These are phyloP conservation scores for Trachops cirrhosus DNA, from an alignment of 2,797 vertebrate genomes.

Conservation along the genomic window DNA sequence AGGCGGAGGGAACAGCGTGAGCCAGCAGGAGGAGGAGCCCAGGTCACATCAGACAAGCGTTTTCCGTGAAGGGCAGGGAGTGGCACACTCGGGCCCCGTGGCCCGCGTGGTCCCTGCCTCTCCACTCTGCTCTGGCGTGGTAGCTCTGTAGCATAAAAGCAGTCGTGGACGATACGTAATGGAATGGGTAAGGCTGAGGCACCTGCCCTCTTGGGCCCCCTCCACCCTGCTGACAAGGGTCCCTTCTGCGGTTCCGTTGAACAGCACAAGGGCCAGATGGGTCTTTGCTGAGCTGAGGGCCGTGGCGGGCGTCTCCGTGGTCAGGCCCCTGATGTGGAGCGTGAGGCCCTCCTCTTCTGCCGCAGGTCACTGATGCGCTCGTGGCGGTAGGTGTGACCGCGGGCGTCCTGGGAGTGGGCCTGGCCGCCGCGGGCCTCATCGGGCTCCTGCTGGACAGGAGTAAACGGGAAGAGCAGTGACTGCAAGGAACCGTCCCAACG, in stretches of 20 bases:
- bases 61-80: neutral
- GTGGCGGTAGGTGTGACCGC: rapidly evolving
- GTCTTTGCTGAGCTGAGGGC: neutral
- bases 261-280: neutral
- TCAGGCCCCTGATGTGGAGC: neutral
- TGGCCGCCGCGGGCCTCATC: rapidly evolving
- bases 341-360: neutral
- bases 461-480: neutral
- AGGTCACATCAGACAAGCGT: neutral
- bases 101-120: neutral
- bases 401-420: rapidly evolving
- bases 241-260: neutral
- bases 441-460: rapidly evolving
- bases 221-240: neutral
- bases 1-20: neutral
- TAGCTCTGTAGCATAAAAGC: neutral
- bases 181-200: no score
- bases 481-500: neutral
- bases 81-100: neutral
- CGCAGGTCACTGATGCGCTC: neutral
- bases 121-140: rapidly evolving
- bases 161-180: neutral
- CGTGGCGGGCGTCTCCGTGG: neutral
- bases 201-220: neutral
- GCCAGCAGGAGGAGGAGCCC: neutral